Evolutionary conservation across 2,113 vertebrate species (phyloP).

Genomic region (Corythoichthys intestinalis): DNA sequence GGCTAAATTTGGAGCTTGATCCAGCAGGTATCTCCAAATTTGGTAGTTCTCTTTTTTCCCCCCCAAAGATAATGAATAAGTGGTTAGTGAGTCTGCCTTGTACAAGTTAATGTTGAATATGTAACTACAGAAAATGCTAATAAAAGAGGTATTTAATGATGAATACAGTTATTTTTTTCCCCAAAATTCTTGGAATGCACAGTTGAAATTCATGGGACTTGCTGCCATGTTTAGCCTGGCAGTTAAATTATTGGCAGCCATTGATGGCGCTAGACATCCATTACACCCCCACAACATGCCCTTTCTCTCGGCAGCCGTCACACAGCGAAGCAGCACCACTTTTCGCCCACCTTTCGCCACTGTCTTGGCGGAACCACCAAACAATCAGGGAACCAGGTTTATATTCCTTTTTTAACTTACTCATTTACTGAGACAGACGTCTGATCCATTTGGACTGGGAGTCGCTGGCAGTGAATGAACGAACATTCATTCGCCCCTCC

Average conservation of each 20-base stretch:
- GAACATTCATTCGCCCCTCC: too few species aligned
- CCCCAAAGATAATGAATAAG: background rate
- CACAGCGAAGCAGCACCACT: too few species aligned
- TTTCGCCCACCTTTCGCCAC: too few species aligned
- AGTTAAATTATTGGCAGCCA: background rate
- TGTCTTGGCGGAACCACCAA: too few species aligned
- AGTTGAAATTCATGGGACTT: slow-evolving; percentile 9
- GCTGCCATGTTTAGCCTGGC: slow-evolving; percentile 28
- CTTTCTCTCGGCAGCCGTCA: too few species aligned
- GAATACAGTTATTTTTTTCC: background rate
- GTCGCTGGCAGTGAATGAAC: too few species aligned
- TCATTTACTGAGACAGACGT: too few species aligned
- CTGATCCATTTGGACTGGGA: too few species aligned
- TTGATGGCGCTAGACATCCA: background rate
- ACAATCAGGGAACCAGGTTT: too few species aligned
- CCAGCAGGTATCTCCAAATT: slow-evolving; percentile 13
- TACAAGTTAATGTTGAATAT: background rate
- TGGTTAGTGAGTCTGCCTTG: background rate
- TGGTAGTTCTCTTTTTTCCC: background rate
- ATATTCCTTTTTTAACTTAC: too few species aligned
- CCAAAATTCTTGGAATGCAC: slow-evolving; percentile 29
- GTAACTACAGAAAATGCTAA: background rate
- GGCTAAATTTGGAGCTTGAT: slow-evolving; percentile 8
- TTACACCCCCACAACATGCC: too few species aligned
- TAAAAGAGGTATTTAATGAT: slow-evolving; percentile 4